Evolutionary conservation across 2,888 invertebrate genomes (phyloP).

Genomic region (Dione vanillae): DNA sequence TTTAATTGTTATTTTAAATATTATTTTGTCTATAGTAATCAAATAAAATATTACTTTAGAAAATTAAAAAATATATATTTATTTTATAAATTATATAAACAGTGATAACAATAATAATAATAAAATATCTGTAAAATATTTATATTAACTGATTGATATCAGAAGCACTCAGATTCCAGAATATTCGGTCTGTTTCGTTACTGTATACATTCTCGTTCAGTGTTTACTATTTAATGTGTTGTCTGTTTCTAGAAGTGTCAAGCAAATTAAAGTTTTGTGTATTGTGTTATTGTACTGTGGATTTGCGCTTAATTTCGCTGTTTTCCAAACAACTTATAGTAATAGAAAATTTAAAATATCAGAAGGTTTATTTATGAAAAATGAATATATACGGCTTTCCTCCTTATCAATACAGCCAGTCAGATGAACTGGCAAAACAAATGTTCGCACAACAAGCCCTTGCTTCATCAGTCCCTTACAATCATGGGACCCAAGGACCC

Average conservation of each 20-base stretch:
- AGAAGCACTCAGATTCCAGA: neutral
- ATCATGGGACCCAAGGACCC: slow-evolving; percentile 57
- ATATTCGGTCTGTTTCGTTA: neutral
- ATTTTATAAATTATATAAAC: neutral
- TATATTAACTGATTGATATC: too few relatives aligned
- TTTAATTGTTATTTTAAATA: neutral
- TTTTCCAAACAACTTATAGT: neutral
- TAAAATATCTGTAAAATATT: neutral
- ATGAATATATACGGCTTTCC: slow-evolving; percentile 76
- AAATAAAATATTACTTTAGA: neutral
- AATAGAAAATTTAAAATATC: neutral
- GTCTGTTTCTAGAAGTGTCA: slow-evolving; percentile 38
- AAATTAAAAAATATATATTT: neutral
- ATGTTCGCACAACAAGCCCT: slow-evolving; percentile 72
- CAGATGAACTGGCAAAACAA: slow-evolving; percentile 73
- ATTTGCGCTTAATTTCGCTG: neutral
- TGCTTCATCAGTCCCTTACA: slow-evolving; percentile 58
- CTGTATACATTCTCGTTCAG: neutral
- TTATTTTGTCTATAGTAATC: neutral
- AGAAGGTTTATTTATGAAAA: slow-evolving; percentile 27
- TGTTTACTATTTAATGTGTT: neutral
- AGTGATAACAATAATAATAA: too few relatives aligned
- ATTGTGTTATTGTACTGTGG: slow-evolving; percentile 10
- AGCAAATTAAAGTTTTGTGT: slow-evolving; percentile 22
- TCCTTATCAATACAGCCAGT: slow-evolving; percentile 66